A percentile compares a stretch with the other conserved stretches of the same genome.
Conservation (phyloP, 2,888 invertebrate species). For the Endotricha flammealis region DNA sequence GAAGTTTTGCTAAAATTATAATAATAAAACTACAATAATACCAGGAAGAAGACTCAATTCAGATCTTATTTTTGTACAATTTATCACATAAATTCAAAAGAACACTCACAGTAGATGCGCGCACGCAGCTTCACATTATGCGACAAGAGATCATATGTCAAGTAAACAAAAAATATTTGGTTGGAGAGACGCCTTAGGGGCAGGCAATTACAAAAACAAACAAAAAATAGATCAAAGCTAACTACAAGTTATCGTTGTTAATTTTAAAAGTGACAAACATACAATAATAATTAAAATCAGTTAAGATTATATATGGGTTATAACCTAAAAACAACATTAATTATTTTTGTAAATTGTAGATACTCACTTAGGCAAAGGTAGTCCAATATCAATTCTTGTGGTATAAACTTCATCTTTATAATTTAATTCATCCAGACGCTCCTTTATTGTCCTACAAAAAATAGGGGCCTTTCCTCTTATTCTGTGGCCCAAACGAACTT, state of each 20-base stretch:
- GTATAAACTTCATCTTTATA: constrained; percentile 64
- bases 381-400: constrained; percentile 59
- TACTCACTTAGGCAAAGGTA: constrained; percentile 54
- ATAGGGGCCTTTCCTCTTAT: constrained; percentile 85
- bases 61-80: constrained; percentile 72
- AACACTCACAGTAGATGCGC: constrained; percentile 47
- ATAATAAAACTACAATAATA: not conserved
- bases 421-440: constrained; percentile 81
- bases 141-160: constrained; percentile 36
- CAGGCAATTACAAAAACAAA: too few relatives aligned
- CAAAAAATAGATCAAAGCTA: too few relatives aligned
- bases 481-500: constrained; percentile 73
- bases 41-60: constrained; percentile 25
- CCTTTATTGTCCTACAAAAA: constrained; percentile 81
- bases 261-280: too few relatives aligned
- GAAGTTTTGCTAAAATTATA: constrained; percentile 36
- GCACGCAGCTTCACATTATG: constrained; percentile 28
- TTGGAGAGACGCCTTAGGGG: too few relatives aligned
- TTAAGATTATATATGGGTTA: too few relatives aligned
- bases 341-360: constrained; percentile 1
- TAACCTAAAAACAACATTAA: too few relatives aligned
- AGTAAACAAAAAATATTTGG: too few relatives aligned
- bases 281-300: too few relatives aligned
- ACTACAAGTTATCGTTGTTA: too few relatives aligned
- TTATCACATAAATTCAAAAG: constrained; percentile 65